These are phyloP conservation scores for Neodon shergylaensis DNA, from an alignment of 2,113 vertebrate genomes.

Conservation along the genomic window DNA sequence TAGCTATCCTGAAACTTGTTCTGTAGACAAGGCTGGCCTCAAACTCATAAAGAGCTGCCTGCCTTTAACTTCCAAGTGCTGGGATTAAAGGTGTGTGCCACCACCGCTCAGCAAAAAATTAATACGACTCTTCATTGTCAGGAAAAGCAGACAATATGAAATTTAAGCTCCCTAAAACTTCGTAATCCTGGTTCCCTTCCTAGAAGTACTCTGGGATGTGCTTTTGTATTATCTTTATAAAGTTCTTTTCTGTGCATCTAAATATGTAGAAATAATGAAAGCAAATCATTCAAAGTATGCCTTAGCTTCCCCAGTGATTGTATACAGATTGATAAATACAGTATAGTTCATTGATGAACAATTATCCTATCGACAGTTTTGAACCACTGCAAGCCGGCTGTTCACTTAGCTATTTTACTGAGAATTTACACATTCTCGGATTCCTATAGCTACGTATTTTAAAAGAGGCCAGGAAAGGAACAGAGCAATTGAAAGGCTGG, in stretches of 20 bases:
- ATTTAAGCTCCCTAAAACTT: background rate
- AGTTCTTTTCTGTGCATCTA: conserved; percentile 2
- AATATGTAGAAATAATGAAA: conserved; percentile 3
- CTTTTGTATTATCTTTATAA: background rate
- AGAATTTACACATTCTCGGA: background rate
- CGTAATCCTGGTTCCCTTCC: background rate
- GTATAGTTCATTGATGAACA: background rate
- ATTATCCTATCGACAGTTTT: conserved; percentile 37
- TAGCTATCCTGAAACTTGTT: no score
- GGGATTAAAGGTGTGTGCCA: no score
- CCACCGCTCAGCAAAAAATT: no score
- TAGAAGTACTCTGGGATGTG: background rate
- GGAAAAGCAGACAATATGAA: conserved; percentile 21
- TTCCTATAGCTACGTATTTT: background rate
- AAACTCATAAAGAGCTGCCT: no score
- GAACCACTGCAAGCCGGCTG: background rate
- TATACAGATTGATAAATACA: background rate
- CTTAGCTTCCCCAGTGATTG: conserved; percentile 3
- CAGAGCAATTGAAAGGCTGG: background rate
- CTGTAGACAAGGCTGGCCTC: no score
- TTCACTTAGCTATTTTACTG: conserved; percentile 45
- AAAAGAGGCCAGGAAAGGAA: background rate
- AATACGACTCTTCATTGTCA: background rate
- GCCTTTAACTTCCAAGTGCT: no score
- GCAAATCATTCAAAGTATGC: conserved; percentile 6